Conservation (phyloP, 1,140 invertebrate species). For the Euglossa dilemma region DNA sequence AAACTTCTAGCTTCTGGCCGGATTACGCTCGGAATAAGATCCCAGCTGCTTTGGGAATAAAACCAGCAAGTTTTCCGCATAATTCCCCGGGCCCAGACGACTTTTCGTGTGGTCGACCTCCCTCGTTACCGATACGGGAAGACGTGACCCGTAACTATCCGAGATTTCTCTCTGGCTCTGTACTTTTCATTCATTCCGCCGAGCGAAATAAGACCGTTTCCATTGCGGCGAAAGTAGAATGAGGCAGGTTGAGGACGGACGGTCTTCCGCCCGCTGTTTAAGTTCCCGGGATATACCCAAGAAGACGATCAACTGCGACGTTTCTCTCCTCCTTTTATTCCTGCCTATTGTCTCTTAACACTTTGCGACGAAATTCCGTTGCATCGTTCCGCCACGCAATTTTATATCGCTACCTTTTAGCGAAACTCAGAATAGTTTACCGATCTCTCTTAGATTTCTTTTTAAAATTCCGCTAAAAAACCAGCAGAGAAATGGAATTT, state of each 20-base stretch:
- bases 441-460: background rate
- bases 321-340: background rate
- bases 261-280: background rate
- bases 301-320: background rate
- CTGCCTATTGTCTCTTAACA: background rate
- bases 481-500: too few species aligned
- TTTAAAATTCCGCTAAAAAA: background rate
- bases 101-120: background rate
- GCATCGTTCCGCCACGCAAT: background rate
- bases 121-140: background rate
- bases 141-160: conserved; percentile 14
- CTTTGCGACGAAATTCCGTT: background rate
- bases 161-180: background rate
- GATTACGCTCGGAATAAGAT: background rate
- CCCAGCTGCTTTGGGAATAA: background rate
- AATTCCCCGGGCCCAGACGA: background rate
- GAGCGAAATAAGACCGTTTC: conserved; percentile 27
- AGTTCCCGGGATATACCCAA: background rate
- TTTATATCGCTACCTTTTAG: background rate
- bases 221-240: conserved; percentile 19
- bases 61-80: background rate
- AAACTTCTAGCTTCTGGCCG: background rate
- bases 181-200: conserved; percentile 26
- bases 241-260: background rate
- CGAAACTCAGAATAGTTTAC: background rate